Percentiles rank a stretch among this genome's conserved stretches.
These are phyloP conservation scores for Epinotia ramella DNA, from an alignment of 2,888 invertebrate genomes.

Conservation along the genomic window DNA sequence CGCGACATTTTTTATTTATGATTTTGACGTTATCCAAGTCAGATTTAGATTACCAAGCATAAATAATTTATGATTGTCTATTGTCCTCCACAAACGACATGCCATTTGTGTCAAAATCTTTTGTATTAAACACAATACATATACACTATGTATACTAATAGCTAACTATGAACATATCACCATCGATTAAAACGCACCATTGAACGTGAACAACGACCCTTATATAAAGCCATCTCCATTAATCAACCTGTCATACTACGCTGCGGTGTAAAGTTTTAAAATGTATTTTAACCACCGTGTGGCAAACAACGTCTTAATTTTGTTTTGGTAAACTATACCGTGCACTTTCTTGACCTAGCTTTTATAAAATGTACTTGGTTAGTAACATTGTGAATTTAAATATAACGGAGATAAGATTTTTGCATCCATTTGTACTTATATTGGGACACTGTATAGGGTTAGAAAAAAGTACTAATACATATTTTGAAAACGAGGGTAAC, in stretches of 20 bases:
- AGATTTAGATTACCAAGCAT: no score
- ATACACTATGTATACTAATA: not conserved
- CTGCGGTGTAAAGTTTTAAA: conserved; percentile 51
- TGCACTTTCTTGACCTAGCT: not conserved
- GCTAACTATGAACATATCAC: conserved; percentile 10
- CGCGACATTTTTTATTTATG: no score
- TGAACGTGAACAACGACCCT: conserved; percentile 41
- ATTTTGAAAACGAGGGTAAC: no score
- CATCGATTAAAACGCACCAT: conserved; percentile 32
- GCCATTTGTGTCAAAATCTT: not conserved
- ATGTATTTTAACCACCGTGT: conserved; percentile 31
- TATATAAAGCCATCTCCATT: conserved; percentile 53
- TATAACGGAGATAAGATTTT: no score
- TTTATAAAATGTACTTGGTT: not conserved
- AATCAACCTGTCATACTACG: conserved; percentile 56
- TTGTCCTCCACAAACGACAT: not conserved
- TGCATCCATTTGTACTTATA: no score
- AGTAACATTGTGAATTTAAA: no score
- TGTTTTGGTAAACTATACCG: not conserved
- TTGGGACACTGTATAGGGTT: no score
- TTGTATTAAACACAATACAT: conserved; percentile 1
- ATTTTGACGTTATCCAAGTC: no score
- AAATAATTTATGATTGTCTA: not conserved
- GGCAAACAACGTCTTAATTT: conserved; percentile 21
- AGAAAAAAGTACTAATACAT: no score